Evolutionary conservation across 2,888 invertebrate species (phyloP), one percentile per base, ranked within the genome.

Genomic region (Ectemnius lituratus): DNA sequence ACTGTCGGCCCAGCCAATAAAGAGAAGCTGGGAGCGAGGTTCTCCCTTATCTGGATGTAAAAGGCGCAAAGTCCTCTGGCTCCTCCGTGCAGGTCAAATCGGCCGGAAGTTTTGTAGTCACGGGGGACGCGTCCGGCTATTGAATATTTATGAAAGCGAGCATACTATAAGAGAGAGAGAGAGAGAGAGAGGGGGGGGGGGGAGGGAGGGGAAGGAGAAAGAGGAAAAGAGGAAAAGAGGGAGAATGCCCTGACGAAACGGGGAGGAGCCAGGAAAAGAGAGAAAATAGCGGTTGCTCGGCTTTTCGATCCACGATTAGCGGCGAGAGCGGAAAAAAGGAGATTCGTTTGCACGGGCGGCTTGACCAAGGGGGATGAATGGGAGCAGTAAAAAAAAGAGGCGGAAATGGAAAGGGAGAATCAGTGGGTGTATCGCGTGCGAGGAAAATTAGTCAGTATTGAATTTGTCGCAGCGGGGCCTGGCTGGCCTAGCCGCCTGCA

Each of bases 391-490:
- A 27, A 62, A 27, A 61, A 65, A 23, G 67, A 37, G 8, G 49
- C 3, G 14, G 62, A 47, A 16, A 37, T 27, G 27, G 23, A 58
- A 76, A 72, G 70, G 57, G 79, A 70, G 74, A 82, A 83, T 84
- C 81, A 75, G 71, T 75, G 81, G 79, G 61, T 78, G 73, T 71
- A 88, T 87, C 86, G 84, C 82, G 85, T 84, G 86, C 85, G 85
- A 23, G 23, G 2, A 23, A 90, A 90, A 90, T 90, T 90, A 90
- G 90, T 89, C 85, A 84, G 90, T 88, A 90, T 90, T 90, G 88
- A 90, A 90, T 90, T 89, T 88, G 87, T 90, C 88, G 87, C 85
- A 79, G 74, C 52, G 1, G 86, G 89, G 88, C 84, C 81, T 73
- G 71, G 59, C 66, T 56, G 65, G 28, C 52, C 62, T 46, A 46